These are phyloP conservation scores for Sturnira hondurensis DNA, from an alignment of 2,113 vertebrate species.

Conservation along the genomic window DNA sequence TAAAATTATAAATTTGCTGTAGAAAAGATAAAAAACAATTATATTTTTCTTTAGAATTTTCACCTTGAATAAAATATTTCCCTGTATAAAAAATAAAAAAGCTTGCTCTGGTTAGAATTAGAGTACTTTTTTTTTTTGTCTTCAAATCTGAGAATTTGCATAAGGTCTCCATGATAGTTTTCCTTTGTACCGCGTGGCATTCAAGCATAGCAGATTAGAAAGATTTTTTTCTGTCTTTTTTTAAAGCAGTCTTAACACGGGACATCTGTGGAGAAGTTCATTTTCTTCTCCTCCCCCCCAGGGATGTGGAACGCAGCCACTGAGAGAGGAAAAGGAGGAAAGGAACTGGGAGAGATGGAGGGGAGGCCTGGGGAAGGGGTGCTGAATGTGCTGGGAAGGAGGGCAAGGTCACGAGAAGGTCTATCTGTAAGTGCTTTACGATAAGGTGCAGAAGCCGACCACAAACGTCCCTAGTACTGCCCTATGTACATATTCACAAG, in stretches of 20 bases:
- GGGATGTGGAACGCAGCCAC: slow-evolving; percentile 69
- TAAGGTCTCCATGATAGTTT: slow-evolving; percentile 85
- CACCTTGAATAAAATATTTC: slow-evolving; percentile 91
- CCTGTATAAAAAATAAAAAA: slow-evolving; percentile 92
- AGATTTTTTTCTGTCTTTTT: slow-evolving; percentile 69
- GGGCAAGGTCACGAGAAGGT: slow-evolving; percentile 83
- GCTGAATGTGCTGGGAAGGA: slow-evolving; percentile 79
- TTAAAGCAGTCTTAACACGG: slow-evolving; percentile 82
- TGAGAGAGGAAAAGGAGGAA: slow-evolving; percentile 62
- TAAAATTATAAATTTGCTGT: slow-evolving; percentile 91
- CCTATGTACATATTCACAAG: slow-evolving; percentile 92
- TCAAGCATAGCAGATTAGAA: slow-evolving; percentile 86
- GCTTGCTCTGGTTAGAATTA: slow-evolving; percentile 89
- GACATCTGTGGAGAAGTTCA: slow-evolving; percentile 77
- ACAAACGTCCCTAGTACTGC: slow-evolving; percentile 83
- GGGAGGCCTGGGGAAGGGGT: background rate
- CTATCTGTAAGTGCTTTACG: slow-evolving; percentile 86
- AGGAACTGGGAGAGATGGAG: background rate
- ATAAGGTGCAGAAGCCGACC: slow-evolving; percentile 90
- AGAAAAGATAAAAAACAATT: slow-evolving; percentile 92
- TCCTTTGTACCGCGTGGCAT: slow-evolving; percentile 84
- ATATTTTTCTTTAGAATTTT: slow-evolving; percentile 90
- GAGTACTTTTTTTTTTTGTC: slow-evolving; percentile 77
- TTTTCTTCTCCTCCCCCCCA: slow-evolving; percentile 76
- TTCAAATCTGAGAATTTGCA: slow-evolving; percentile 87